Base-by-base conservation (phyloP, 2,113 vertebrate species). In the Echinops telfairi region DNA sequence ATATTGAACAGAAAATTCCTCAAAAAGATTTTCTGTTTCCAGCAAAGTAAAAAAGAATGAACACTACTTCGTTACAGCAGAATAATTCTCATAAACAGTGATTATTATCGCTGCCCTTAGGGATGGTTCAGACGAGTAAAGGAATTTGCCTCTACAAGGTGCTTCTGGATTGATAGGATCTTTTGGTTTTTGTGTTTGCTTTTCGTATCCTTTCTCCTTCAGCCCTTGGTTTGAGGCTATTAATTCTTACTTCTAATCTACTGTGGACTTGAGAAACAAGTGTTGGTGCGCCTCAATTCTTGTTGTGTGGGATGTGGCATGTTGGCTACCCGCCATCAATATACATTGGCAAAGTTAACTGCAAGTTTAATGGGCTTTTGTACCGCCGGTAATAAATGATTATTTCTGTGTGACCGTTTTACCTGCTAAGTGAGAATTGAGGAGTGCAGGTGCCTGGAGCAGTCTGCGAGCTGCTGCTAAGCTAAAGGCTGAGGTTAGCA, bases 151-250 rank as follows among this genome's bases (percentile, higher is more conserved):
- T 38, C 23, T 16, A n/a, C 16, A 83, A 58, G 83, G 43, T 83
- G 19, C 73, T 38, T 6, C 25, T 75, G 83, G 66, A 83, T 16
- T 60, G 22, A 60, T 80, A 80, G 0, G 29, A 23, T 53, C 29
- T 47, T 87, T 81, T 71, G 16, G 10, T 81, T 71, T 82, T 20
- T 64, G 22, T 40, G 27, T 87, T 95, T 53, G 84, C 31, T 76
- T 70, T 91, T 62, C 47, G 31, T 70, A 84, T 40, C 47, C 1
- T 53, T 31, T 83, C 53, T 89, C 70, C 83, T 60, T 88, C 22
- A 43, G 47, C 36, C 23, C 33, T 38, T 80, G 31, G 58, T 70
- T 6, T 40, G 29, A 76, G 14, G 15, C 10, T 83, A 15, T 77
- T 17, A 78, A n/a, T 81, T 62, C 40, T 47, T 57, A 71, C 20